Evolutionary conservation across 2,113 vertebrate species (phyloP).

Genomic region (Montifringilla adamsi): DNA sequence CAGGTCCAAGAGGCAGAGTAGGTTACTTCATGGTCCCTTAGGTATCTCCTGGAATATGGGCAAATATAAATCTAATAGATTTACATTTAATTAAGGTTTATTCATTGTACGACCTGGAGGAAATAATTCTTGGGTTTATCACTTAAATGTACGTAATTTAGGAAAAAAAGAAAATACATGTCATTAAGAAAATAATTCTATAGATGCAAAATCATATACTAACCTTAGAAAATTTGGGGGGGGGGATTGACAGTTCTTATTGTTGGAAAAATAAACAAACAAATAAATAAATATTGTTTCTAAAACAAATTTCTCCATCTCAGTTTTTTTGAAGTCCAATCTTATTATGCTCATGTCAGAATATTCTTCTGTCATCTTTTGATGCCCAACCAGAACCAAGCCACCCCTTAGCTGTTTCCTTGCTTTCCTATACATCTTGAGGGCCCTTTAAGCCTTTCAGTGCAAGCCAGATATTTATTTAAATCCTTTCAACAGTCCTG

Average conservation of each 20-base stretch:
- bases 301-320: background rate
- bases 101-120: background rate
- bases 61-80: background rate
- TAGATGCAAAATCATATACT: background rate
- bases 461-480: background rate
- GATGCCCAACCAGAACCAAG: background rate
- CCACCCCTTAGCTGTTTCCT: background rate
- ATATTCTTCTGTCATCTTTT: background rate
- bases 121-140: background rate
- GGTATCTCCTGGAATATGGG: background rate
- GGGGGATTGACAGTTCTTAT: background rate
- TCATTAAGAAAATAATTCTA: background rate
- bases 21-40: background rate
- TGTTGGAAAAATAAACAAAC: background rate
- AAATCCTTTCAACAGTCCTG: background rate
- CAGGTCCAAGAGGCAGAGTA: background rate
- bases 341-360: background rate
- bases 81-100: background rate
- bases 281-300: background rate
- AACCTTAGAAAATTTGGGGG: background rate
- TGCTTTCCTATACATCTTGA: background rate
- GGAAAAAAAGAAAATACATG: background rate
- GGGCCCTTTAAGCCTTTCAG: background rate
- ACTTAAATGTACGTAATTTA: background rate
- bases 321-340: background rate